These are phyloP conservation scores for Leistus spinibarbis DNA, from an alignment of 2,888 invertebrate species.

Conservation along the genomic window DNA sequence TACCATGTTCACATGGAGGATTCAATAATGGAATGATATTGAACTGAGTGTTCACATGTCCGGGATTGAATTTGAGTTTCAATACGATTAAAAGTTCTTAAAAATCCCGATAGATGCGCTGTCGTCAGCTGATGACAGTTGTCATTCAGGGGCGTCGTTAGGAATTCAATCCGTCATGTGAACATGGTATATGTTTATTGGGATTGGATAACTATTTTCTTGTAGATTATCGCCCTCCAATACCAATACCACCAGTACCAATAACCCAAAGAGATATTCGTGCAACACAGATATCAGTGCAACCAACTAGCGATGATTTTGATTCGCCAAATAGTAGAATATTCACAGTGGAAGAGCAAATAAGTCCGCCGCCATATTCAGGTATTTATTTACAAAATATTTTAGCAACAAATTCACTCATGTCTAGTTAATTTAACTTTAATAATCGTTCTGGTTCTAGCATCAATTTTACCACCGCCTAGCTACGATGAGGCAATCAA, in stretches of 20 bases:
- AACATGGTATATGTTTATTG: no score
- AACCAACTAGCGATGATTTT: not conserved
- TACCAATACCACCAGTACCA: not conserved
- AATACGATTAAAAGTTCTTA: no score
- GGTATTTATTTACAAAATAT: not conserved
- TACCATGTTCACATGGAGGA: no score
- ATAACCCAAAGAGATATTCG: not conserved
- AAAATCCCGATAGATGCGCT: no score
- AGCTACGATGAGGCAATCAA: slow-evolving; percentile 31
- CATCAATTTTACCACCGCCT: slow-evolving; percentile 13
- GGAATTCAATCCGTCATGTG: no score
- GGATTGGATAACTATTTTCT: no score
- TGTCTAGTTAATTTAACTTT: not conserved
- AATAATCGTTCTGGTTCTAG: not conserved
- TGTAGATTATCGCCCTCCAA: not conserved
- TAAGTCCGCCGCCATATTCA: slow-evolving; percentile 28
- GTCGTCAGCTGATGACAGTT: no score
- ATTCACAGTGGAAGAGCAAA: not conserved
- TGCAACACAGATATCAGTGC: not conserved
- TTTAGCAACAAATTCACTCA: not conserved
- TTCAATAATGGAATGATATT: no score
- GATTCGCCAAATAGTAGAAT: not conserved
- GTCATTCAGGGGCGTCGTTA: no score
- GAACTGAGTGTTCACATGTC: no score
- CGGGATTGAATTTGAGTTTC: no score